Percentiles rank a stretch among this genome's conserved stretches.
phyloP scores from a whole-genome alignment of 2,797 vertebrate genomes.

The Helarctos malayanus region DNA sequence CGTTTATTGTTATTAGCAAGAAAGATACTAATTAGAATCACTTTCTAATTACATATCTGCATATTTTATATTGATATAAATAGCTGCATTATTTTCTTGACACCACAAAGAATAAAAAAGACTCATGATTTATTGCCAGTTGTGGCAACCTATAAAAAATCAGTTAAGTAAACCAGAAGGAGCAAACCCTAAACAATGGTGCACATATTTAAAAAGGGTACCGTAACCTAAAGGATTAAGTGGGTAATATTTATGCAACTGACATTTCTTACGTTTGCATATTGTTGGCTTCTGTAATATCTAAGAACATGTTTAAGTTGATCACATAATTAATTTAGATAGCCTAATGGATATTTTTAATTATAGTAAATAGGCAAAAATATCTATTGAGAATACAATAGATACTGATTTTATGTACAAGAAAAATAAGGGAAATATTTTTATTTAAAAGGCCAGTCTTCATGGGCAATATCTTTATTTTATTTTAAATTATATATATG shows the following conservation, averaged over 20 bases:
- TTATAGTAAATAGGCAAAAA: background rate
- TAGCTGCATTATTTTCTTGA: slow-evolving; percentile 65
- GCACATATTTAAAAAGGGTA: background rate
- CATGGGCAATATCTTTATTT: background rate
- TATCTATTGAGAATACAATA: background rate
- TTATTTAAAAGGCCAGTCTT: background rate
- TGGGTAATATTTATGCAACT: background rate
- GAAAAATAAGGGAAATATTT: background rate
- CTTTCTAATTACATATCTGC: slow-evolving; percentile 76
- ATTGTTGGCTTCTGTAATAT: slow-evolving; percentile 20
- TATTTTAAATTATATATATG: background rate
- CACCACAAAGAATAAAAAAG: background rate
- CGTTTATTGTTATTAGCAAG: slow-evolving; percentile 76
- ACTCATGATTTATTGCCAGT: slow-evolving; percentile 62
- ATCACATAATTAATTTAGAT: background rate
- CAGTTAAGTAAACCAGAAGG: slow-evolving; percentile 48
- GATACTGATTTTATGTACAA: background rate
- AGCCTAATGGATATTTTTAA: background rate
- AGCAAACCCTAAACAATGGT: background rate
- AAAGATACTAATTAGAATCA: slow-evolving; percentile 73
- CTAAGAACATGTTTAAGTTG: background rate
- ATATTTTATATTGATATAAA: slow-evolving; percentile 77
- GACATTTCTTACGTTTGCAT: background rate
- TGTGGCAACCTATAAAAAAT: slow-evolving; percentile 66
- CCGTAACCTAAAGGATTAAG: background rate